A percentile compares a stretch with the other conserved stretches of the same genome.
These are phyloP conservation scores for Phaethornis superciliosus DNA, from an alignment of 2,113 vertebrate species.

Conservation along the genomic window DNA sequence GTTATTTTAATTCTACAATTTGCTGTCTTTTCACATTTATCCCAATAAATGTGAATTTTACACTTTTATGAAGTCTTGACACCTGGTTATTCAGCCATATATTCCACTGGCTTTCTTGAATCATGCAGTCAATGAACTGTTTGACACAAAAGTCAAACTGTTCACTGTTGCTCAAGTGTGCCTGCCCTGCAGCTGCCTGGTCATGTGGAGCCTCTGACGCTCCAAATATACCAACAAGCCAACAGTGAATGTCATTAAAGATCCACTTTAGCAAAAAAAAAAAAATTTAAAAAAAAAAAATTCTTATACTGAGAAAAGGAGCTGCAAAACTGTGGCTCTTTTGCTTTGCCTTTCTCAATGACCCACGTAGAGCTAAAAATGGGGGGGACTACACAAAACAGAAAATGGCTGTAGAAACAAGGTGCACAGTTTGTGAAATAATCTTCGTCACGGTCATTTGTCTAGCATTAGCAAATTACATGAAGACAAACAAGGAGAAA, in stretches of 20 bases:
- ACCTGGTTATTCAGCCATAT: neutral
- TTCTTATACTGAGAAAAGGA: neutral
- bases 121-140: neutral
- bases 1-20: neutral
- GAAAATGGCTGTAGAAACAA: neutral
- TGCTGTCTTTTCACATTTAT: neutral
- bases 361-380: neutral
- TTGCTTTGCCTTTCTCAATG: neutral
- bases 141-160: slow-evolving; percentile 10
- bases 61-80: neutral
- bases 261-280: neutral
- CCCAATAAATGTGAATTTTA: neutral
- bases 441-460: neutral
- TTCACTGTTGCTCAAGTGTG: neutral
- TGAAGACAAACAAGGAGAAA: neutral
- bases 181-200: neutral
- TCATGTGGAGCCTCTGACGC: neutral
- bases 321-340: neutral
- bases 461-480: neutral
- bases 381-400: neutral
- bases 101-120: neutral
- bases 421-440: neutral
- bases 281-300: neutral
- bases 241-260: neutral
- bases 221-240: neutral